phyloP scores from a whole-genome alignment of 2,888 invertebrate species.

The Panopea generosa region DNA sequence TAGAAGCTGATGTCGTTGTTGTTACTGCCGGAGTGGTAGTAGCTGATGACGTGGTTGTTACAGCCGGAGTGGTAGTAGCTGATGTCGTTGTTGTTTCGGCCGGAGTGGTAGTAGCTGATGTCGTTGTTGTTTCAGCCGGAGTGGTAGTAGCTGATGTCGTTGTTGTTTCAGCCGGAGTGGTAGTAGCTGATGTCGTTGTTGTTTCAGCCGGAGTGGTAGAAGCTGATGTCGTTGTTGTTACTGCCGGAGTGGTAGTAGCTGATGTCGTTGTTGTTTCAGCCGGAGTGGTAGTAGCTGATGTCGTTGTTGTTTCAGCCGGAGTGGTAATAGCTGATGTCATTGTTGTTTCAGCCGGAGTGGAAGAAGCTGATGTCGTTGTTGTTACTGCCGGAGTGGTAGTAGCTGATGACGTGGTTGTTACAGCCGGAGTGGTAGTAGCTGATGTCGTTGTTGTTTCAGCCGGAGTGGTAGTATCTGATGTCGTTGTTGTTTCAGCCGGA shows the following conservation, averaged over 20 bases:
- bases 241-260: neutral
- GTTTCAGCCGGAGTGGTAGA: neutral
- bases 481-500: neutral
- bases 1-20: constrained; percentile 8
- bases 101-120: neutral
- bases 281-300: neutral
- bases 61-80: neutral
- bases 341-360: neutral
- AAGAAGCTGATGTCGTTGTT: neutral
- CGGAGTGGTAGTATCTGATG: neutral
- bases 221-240: neutral
- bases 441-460: neutral
- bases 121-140: neutral
- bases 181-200: constrained; percentile 2
- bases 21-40: neutral
- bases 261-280: neutral
- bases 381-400: neutral
- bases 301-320: neutral
- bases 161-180: neutral
- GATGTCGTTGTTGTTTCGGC: neutral
- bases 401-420: neutral
- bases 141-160: neutral
- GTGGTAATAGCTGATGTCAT: neutral
- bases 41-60: neutral
- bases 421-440: neutral